Evolutionary conservation across 2,797 vertebrate species (phyloP), one percentile per base, ranked within the genome.

Genomic region (Caiman crocodilus): DNA sequence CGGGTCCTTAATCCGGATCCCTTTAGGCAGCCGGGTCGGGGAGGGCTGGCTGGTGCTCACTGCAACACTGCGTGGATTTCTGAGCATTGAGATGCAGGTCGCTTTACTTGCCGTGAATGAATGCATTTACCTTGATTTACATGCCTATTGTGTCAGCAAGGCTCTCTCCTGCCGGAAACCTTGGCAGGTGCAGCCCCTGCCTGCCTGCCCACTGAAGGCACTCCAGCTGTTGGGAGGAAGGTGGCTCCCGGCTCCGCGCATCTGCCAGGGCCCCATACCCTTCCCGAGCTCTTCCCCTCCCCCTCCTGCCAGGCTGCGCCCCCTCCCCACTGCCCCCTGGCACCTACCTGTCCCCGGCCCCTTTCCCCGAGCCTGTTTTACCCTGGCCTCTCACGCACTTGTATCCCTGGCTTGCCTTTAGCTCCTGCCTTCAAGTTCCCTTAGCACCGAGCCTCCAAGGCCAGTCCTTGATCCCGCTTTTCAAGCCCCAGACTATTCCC

Each of bases 11-110:
- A 30, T 65, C 59, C 12, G 1, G 4, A 13, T 10, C 88, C 7
- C 56, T 79, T 73, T 60, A 73, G 85, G 77, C 82, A 85, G 86
- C 85, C 83, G 77, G 85, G 78, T 50, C 94, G 42, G 11, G n/a
- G 1, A 63, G 61, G 90, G 18, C 76, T 87, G 83, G 61, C 82
- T 90, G 42, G 56, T 73, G 18, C 30, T 94, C 42, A 61, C 64
- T 94, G 93, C 81, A 94, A 63, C 76, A 71, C 32, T 92, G 82
- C 76, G 80, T 89, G 75, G 90, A 4, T 89, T 56, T 90, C 71
- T 67, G 56, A 30, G 71, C 5, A 0, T 65, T 85, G 80, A 63
- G 71, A 90, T 64, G 69, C 82, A 84, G 71, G 89, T 85, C 69
- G 79, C 12, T 82, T 50, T 65, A 56, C 32, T 35, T 21, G 84